These are phyloP conservation scores for Diprion similis DNA, from an alignment of 1,140 invertebrate genomes.

Conservation along the genomic window DNA sequence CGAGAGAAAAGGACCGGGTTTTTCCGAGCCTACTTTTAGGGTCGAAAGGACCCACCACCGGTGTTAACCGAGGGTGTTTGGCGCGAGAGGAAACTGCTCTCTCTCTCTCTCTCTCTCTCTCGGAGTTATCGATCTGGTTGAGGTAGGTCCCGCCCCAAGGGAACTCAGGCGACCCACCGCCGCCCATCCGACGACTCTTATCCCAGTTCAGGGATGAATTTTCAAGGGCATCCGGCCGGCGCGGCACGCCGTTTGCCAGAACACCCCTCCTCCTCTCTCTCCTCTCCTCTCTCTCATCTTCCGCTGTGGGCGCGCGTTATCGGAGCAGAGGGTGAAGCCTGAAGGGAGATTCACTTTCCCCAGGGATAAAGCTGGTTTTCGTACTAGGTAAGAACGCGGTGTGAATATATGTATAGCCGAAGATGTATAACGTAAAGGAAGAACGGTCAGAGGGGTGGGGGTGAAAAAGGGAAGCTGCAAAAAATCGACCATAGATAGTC, in stretches of 20 bases:
- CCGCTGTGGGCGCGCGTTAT: no score
- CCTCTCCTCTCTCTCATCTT: no score
- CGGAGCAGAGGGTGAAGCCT: no score
- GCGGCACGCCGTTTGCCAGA: constrained; percentile 21
- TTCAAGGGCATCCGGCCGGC: constrained; percentile 51
- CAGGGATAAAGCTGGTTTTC: no score
- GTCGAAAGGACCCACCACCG: background rate
- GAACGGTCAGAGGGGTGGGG: no score
- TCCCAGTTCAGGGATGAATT: constrained; percentile 55
- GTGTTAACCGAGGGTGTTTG: background rate
- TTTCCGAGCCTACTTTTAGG: constrained; percentile 7
- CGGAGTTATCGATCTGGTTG: constrained; percentile 55
- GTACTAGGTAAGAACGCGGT: no score
- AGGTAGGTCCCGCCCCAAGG: constrained; percentile 50
- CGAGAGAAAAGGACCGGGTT: background rate
- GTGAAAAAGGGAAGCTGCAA: no score
- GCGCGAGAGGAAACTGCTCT: constrained; percentile 28
- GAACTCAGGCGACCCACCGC: constrained; percentile 34
- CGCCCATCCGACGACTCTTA: constrained; percentile 46
- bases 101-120: no score
- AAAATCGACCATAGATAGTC: no score
- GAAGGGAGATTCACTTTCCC: no score
- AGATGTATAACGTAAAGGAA: no score
- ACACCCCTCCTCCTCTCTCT: background rate
- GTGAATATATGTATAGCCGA: no score